Evolutionary conservation across 2,797 vertebrate species (phyloP).

Genomic region (Sparus aurata): DNA sequence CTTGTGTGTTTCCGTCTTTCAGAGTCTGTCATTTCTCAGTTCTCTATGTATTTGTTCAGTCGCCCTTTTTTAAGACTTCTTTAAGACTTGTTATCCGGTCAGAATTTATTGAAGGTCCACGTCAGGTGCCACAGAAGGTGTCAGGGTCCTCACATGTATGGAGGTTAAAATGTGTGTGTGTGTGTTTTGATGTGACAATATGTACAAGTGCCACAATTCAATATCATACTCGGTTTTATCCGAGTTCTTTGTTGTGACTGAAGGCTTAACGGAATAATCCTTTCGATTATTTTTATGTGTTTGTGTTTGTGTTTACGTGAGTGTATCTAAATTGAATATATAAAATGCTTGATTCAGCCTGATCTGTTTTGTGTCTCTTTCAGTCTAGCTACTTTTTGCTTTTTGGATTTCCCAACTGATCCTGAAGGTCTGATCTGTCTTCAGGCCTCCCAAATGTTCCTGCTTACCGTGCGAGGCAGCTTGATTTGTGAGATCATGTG

Average conservation of each 20-base stretch:
- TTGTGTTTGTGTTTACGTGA: neutral
- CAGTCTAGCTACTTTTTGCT: no score
- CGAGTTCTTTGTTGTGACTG: constrained; percentile 7
- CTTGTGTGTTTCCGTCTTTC: neutral
- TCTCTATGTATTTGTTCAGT: neutral
- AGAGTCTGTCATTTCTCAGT: no score
- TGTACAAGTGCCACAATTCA: constrained; percentile 15
- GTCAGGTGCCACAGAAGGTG: no score
- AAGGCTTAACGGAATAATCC: constrained; percentile 37
- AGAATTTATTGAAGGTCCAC: no score
- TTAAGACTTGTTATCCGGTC: neutral
- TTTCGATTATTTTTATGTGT: neutral
- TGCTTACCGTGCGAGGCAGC: no score
- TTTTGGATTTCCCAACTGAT: no score
- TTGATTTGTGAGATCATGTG: no score
- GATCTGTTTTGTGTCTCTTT: no score
- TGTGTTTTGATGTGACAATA: neutral
- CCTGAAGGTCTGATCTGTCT: no score
- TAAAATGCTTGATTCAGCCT: no score
- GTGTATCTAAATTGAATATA: neutral
- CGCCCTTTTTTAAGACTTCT: neutral
- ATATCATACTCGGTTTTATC: neutral
- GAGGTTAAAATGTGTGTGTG: neutral
- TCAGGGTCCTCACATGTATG: neutral
- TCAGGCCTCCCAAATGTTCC: no score